phyloP scores from a whole-genome alignment of 2,888 invertebrate species.

The Scelioninae gen. 1 region DNA sequence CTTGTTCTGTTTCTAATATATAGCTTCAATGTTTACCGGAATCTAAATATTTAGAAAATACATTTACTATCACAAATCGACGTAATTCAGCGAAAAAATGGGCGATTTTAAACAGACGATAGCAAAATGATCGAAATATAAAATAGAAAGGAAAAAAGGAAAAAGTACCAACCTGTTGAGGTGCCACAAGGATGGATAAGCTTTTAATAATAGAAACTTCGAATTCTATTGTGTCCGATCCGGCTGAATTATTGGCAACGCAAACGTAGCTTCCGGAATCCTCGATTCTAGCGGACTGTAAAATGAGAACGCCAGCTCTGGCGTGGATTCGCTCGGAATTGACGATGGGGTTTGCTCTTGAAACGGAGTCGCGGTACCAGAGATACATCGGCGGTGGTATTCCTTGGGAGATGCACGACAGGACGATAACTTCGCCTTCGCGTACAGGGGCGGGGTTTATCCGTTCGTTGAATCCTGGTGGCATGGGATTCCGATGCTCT shows the following conservation, averaged over 20 bases:
- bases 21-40: neutral
- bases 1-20: too few relatives aligned
- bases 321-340: too few relatives aligned
- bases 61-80: neutral
- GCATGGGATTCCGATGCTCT: slow-evolving; percentile 82
- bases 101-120: neutral
- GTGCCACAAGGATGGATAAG: slow-evolving; percentile 81
- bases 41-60: neutral
- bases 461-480: slow-evolving; percentile 83
- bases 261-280: slow-evolving; percentile 95
- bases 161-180: slow-evolving; percentile 81
- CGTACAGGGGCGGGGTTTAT: slow-evolving; percentile 82
- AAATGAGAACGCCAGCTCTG: too few relatives aligned
- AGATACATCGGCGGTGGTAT: slow-evolving; percentile 84
- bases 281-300: slow-evolving; percentile 88
- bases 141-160: neutral
- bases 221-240: slow-evolving; percentile 85
- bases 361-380: slow-evolving; percentile 83
- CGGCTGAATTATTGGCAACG: slow-evolving; percentile 95
- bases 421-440: slow-evolving; percentile 84
- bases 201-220: slow-evolving; percentile 83
- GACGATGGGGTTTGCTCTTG: slow-evolving; percentile 78
- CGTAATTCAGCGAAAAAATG: neutral
- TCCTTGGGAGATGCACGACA: slow-evolving; percentile 85
- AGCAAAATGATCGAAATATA: slow-evolving; percentile 17